A percentile compares a stretch with the other conserved stretches of the same genome.
Evolutionary conservation across 2,797 vertebrate species (phyloP).

Genomic region (Aselliscus stoliczkanus): DNA sequence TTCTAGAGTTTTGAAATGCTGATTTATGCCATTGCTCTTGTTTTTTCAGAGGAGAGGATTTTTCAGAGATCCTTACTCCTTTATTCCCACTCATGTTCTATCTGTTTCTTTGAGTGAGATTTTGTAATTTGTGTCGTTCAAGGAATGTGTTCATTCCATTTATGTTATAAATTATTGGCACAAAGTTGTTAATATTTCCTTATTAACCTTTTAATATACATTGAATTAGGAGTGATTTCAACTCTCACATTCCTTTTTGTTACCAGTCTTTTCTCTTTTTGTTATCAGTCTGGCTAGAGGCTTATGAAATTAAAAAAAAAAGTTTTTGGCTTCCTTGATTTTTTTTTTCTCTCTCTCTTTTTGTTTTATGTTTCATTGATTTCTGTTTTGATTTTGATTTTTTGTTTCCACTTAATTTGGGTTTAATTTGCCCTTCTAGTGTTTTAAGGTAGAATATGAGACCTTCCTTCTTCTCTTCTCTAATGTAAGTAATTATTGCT

Average conservation of each 20-base stretch:
- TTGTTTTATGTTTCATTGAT: neutral
- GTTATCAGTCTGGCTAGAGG: neutral
- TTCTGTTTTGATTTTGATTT: constrained; percentile 17
- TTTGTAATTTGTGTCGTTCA: neutral
- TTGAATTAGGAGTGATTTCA: neutral
- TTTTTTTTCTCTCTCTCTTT: neutral
- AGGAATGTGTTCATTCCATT: neutral
- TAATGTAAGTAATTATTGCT: neutral
- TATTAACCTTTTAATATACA: neutral
- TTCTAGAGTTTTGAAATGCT: neutral
- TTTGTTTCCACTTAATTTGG: neutral
- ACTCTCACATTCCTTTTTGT: neutral
- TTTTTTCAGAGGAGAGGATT: neutral
- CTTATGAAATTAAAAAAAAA: neutral
- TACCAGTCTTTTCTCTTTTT: neutral
- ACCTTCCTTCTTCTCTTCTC: neutral
- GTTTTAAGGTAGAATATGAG: neutral
- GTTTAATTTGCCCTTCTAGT: neutral
- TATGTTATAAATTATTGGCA: neutral
- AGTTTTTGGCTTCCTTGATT: neutral
- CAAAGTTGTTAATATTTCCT: neutral
- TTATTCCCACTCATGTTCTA: neutral
- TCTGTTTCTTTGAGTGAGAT: neutral
- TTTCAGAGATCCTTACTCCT: neutral
- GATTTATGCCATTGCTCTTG: neutral